Evolutionary conservation across 2,888 invertebrate species (phyloP).

Genomic region (Drosophila rellima): DNA sequence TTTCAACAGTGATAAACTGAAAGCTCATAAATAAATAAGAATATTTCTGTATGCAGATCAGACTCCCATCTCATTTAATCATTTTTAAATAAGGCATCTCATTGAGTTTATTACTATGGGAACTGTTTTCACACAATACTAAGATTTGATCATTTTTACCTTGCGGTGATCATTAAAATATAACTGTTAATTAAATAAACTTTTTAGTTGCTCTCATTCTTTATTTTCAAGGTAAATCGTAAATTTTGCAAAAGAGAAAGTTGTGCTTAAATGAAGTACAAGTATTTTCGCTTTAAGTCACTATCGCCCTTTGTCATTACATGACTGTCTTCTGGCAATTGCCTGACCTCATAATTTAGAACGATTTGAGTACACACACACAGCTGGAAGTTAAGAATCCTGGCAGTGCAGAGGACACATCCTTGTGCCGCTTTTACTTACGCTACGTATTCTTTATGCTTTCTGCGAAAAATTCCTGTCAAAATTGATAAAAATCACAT

Average conservation of each 20-base stretch:
- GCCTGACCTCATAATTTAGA: conserved; percentile 63
- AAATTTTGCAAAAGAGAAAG: background rate
- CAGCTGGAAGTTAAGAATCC: conserved; percentile 7
- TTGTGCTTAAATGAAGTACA: background rate
- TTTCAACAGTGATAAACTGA: too few relatives aligned
- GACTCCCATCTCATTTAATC: background rate
- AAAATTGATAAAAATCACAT: conserved; percentile 85
- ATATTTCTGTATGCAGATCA: background rate
- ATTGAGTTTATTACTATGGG: conserved; percentile 3
- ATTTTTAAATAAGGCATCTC: background rate
- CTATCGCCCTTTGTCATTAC: conserved; percentile 4
- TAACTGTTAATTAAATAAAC: background rate
- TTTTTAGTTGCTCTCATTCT: background rate
- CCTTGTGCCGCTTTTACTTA: conserved; percentile 50
- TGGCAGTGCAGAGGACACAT: conserved; percentile 42
- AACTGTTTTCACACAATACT: background rate
- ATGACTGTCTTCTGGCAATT: conserved; percentile 40
- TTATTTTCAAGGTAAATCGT: background rate
- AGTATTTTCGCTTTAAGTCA: conserved; percentile 13
- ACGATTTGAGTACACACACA: conserved; percentile 33
- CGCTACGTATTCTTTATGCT: conserved; percentile 57
- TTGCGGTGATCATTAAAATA: background rate
- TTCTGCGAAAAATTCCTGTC: conserved; percentile 80
- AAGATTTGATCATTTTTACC: background rate
- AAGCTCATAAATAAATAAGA: background rate